Conservation (phyloP, 2,797 vertebrate genomes). For the Enteromius treurensis region DNA sequence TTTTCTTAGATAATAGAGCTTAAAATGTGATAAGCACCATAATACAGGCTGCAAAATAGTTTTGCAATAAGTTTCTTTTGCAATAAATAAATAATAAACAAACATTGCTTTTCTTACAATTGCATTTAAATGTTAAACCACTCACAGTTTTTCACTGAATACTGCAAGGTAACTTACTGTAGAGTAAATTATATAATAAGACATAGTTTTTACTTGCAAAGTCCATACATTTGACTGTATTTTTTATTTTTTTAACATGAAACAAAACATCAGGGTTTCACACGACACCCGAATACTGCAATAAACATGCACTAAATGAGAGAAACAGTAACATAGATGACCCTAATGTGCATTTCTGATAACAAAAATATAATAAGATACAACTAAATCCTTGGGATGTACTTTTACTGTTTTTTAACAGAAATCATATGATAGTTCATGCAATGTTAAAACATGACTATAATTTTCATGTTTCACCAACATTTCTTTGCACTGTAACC, state of each 20-base stretch:
- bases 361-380: neutral
- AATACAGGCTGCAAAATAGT: neutral
- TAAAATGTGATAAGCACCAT: neutral
- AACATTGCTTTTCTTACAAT: neutral
- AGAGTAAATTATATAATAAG: neutral
- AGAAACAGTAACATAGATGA: neutral
- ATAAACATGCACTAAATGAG: neutral
- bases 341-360: neutral
- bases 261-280: neutral
- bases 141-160: neutral
- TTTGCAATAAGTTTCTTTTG: neutral
- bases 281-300: neutral
- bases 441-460: neutral
- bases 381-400: neutral
- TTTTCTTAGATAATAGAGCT: neutral
- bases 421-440: neutral
- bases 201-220: neutral
- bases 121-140: neutral
- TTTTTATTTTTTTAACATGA: neutral
- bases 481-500: no score
- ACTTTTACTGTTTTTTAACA: neutral
- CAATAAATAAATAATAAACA: neutral
- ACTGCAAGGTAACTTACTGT: neutral
- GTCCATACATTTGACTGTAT: neutral
- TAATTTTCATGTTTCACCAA: no score